These are phyloP conservation scores for Chironomus tentans DNA, from an alignment of 2,888 invertebrate genomes.

Conservation along the genomic window DNA sequence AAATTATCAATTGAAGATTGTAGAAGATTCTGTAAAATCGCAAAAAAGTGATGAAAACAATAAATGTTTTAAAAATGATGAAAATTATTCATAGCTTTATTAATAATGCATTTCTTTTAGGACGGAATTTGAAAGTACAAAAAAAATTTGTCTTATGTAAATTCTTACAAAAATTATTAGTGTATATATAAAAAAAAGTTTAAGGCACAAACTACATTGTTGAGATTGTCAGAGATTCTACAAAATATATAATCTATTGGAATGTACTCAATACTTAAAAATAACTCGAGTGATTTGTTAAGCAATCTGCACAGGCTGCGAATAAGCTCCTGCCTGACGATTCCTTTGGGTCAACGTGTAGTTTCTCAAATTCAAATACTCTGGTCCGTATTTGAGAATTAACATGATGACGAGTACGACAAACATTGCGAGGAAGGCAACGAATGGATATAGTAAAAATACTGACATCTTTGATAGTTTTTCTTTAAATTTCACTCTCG, in stretches of 20 bases:
- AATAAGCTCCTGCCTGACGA: background rate
- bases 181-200: background rate
- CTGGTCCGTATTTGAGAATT: conserved; percentile 64
- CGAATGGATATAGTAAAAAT: conserved; percentile 68
- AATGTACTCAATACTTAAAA: background rate
- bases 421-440: conserved; percentile 62
- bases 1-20: background rate
- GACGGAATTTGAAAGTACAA: background rate
- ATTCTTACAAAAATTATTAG: background rate
- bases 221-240: conserved; percentile 6
- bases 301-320: conserved; percentile 13
- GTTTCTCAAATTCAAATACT: conserved; percentile 30
- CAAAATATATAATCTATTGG: background rate
- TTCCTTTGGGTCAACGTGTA: background rate
- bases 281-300: background rate
- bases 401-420: conserved; percentile 65
- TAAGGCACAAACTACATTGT: background rate
- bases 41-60: conserved; percentile 22
- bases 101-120: background rate
- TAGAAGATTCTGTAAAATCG: conserved; percentile 14
- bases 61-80: conserved; percentile 22
- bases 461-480: conserved; percentile 48
- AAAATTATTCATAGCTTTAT: background rate
- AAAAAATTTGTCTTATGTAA: background rate
- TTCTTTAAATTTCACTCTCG: conserved; percentile 66